phyloP scores from a whole-genome alignment of 2,888 invertebrate species.

The Caenorhabditis afra region DNA sequence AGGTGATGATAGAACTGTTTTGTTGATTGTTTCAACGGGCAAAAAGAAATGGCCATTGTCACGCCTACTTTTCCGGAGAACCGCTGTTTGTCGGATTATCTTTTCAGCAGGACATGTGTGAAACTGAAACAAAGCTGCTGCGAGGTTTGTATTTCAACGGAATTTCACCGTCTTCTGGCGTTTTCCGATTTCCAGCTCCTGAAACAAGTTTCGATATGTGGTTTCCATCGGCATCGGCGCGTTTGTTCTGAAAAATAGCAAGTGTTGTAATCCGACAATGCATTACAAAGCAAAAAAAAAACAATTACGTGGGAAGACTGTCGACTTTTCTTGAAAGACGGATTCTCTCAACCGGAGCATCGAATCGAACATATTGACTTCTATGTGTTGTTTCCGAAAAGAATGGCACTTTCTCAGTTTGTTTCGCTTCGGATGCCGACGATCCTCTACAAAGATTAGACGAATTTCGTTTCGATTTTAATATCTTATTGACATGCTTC shows the following conservation, averaged over 20 bases:
- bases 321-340: conserved; percentile 41
- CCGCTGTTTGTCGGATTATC: conserved; percentile 31
- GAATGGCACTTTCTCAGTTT: conserved; percentile 46
- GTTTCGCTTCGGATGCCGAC: background rate
- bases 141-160: background rate
- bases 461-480: background rate
- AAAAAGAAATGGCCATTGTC: conserved; percentile 57
- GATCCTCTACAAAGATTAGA: background rate
- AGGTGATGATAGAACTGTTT: conserved; percentile 30
- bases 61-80: conserved; percentile 35
- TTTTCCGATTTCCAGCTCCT: conserved; percentile 49
- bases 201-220: conserved; percentile 55
- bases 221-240: conserved; percentile 47
- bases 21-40: background rate
- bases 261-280: too few relatives aligned
- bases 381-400: conserved; percentile 60
- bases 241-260: conserved; percentile 34
- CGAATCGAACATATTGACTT: conserved; percentile 53
- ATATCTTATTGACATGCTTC: background rate
- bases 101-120: conserved; percentile 58
- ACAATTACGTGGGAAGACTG: conserved; percentile 30
- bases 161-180: conserved; percentile 47
- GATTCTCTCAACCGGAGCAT: conserved; percentile 33
- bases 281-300: conserved; percentile 7
- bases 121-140: conserved; percentile 35